Base-by-base conservation (phyloP, 2,888 invertebrate species). In the Leptopilina drosophilae region DNA sequence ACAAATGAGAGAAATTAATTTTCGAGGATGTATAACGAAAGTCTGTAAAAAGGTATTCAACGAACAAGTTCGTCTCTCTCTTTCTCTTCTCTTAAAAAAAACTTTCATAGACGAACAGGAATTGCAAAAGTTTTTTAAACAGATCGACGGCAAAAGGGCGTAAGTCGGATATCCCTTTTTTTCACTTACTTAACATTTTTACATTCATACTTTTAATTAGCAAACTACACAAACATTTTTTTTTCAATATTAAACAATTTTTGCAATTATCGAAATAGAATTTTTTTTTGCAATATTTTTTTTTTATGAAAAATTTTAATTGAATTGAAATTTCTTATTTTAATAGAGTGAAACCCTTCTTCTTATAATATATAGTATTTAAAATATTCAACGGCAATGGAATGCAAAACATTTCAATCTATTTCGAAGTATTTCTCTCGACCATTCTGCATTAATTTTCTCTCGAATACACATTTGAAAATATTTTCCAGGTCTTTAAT, bases 1-100 rank as follows among this genome's bases (percentile, higher is more conserved):
- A 73, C 73, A 73, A 73, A 56, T 33, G 40, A 33, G 40, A 56
- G 56, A 73, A 73, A 73, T 73, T 73, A 73, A 73, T 73, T 73
- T 73, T 56, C n/a, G 56, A 49, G 53, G 20, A 73, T 73, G 49
- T 49, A 9, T 12, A 49, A 56, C 73, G 56, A 56, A 73, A 73
- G 73, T 73, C 53, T 26, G 73, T 33, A 56, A 40, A 73, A 40
- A 56, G 56, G 33, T 53, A 73, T 73, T 73, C 33, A n/a, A 53
- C 56, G 33, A 56, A 56, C 56, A 69, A 69, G 69, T 73, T 56
- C 73, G 73, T 73, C 56, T 33, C 53, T 73, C 9, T 46, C 46
- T 46, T 7, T 46, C 12, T 49, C 49, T 11, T 49, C 73, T 53
- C 40, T 59, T 12, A 59, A 14, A 42, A 8, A 42, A 42, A 59